Evolutionary conservation across 53 echinoderm and acorn worm species (phyloP), one percentile per base, ranked within the genome.

Genomic region (Paracentrotus lividus): DNA sequence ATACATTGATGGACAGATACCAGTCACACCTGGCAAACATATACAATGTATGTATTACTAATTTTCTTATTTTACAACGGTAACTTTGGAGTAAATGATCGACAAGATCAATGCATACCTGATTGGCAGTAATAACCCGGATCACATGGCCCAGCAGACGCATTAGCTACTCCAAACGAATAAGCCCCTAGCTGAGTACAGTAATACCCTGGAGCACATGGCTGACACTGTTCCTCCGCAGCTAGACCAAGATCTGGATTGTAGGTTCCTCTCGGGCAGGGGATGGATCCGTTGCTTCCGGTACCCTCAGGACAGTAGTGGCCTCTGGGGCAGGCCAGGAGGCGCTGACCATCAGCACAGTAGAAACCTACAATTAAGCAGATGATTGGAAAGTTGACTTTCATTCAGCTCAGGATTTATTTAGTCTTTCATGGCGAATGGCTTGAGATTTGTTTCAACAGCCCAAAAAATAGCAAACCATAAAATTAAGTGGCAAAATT

Each of bases 231-330:
- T 54, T 94, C 95, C 66, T 95, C 98, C 8, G 96, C 89, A 33
- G 96, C 99, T 42, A 98, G 93, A 15, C 99, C 96, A 23, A 98
- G 94, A 42, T 95, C 97, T 38, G 99, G 99, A 85, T 98, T 98
- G 88, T 98, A 98, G 81, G 93, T 94, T 36, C 99, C 99, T 8
- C 96, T 87, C 18, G 99, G 99, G 87, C 97, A 98, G 24, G 99
- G 99, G 24, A 98, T 90, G 84, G 97, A 98, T 85, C 96, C 99
- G 54, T 98, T 98, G 47, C 97, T 96, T 26, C 99, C 99, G 33
- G 99, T 98, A 55, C 97, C 97, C 61, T 76, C 75, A 0, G 90
- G 95, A 93, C 99, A 98, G 94, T 96, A 98, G 78, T 98, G 96
- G 13, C 99, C 99, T 12, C 97, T 72, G 0, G 99, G 97, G 88